These are phyloP conservation scores for Seira musarum DNA, from an alignment of 2,888 invertebrate genomes.

Conservation along the genomic window DNA sequence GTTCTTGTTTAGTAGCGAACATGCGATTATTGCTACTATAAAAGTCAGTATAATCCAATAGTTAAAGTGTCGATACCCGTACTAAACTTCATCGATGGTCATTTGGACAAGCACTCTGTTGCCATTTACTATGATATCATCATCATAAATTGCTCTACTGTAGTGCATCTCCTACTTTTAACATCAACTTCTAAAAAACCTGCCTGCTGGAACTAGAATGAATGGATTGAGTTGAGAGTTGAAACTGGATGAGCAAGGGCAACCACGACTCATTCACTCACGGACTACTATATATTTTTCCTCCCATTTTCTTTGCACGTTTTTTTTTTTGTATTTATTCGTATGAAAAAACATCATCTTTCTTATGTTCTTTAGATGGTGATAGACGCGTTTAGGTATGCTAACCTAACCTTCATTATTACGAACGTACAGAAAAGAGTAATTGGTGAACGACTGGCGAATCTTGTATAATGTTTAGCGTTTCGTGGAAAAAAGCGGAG, in stretches of 20 bases:
- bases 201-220: not conserved
- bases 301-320: not conserved
- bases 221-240: not conserved
- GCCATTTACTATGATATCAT: too few relatives aligned
- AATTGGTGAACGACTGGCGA: not conserved
- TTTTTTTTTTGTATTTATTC: not conserved
- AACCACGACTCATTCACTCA: too few relatives aligned
- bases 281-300: not conserved
- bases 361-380: not conserved
- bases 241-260: not conserved
- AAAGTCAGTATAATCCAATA: too few relatives aligned
- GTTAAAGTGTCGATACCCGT: too few relatives aligned
- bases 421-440: not conserved
- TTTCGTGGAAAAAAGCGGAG: not conserved
- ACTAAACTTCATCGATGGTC: too few relatives aligned
- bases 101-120: too few relatives aligned
- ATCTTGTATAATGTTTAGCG: constrained; percentile 3
- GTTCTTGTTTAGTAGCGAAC: not conserved
- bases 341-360: not conserved
- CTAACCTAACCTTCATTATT: not conserved
- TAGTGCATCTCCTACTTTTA: too few relatives aligned
- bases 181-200: too few relatives aligned
- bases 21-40: not conserved
- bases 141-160: too few relatives aligned
- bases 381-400: not conserved